Base-by-base conservation (phyloP, 1,140 invertebrate species). In the Pristionchus pacificus region DNA sequence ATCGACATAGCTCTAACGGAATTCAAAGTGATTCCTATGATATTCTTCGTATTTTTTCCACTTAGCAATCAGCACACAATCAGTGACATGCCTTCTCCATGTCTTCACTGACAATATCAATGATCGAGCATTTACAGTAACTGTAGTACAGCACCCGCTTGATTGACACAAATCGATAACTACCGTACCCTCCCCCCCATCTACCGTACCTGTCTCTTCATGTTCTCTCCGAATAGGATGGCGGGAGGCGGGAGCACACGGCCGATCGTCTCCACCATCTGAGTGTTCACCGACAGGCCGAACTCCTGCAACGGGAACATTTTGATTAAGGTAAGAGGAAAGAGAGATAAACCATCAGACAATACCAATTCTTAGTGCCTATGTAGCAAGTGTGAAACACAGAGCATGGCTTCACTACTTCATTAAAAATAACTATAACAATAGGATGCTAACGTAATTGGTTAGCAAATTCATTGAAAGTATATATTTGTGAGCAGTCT, bases 221-320 rank as follows among this genome's bases (percentile, higher is more conserved):
- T 68, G 63, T 68, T 78, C 58, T 78, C 75, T 77, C 95, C 95
- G 86, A 98, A 99, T 85, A 97, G 95, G n/a, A 99, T 88, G 86
- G 97, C 97, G 19, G 96, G 96, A 65, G 95, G 93, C 60, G 92
- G 92, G 79, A 99, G 85, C 25, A 99, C 93, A 30, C 96, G 90
- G 27, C 95, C 95, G 63, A 93, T 89, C 19, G 98, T 94, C 87
- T 98, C 95, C 91, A 97, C 95, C 95, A 98, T 98, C 79, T 90
- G 92, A 82, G 94, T 93, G 62, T 91, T 93, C 77, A 98, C 96
- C 29, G 91, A 93, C 67, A 98, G 87, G 38, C 95, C 70, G 73
- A 85, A 85, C 57, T 75, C 71, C 15, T 38, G 14, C 49, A 65
- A 24, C 15, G 15, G 60, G n/a, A 62, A 0, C 27, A 62, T 15